A percentile compares a stretch with the other conserved stretches of the same genome.
These are phyloP conservation scores for Zaprionus africanus DNA, from an alignment of 1,140 invertebrate species.

Conservation along the genomic window DNA sequence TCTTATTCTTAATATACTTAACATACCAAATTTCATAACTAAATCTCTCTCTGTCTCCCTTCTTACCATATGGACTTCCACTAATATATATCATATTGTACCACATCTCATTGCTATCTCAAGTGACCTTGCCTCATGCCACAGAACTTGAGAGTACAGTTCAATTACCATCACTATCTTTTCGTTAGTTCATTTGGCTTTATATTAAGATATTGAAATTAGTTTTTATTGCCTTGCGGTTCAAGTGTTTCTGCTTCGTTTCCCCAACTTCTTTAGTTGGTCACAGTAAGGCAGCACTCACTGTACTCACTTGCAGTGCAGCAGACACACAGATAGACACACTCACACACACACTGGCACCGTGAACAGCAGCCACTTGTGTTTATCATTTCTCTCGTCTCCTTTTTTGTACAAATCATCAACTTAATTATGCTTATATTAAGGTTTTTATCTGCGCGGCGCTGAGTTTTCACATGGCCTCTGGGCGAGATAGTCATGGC, in stretches of 20 bases:
- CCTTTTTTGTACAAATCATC: slow-evolving; percentile 81
- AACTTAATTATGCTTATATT: slow-evolving; percentile 83
- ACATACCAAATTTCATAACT: not conserved
- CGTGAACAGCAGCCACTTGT: slow-evolving; percentile 49
- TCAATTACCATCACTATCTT: not conserved
- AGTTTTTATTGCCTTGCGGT: not conserved
- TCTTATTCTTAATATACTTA: not conserved
- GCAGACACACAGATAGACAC: slow-evolving; percentile 26
- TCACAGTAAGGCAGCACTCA: slow-evolving; percentile 18
- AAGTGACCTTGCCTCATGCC: not conserved
- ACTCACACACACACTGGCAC: slow-evolving; percentile 2
- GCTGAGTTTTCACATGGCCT: slow-evolving; percentile 73
- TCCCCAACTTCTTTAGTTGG: not conserved
- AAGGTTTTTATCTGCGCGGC: slow-evolving; percentile 76
- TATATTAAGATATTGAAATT: slow-evolving; percentile 12
- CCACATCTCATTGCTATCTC: not conserved
- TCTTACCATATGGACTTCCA: not conserved
- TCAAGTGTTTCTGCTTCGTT: not conserved
- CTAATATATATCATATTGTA: not conserved
- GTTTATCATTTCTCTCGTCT: slow-evolving; percentile 71
- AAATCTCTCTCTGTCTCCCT: not conserved
- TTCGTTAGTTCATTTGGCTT: not conserved
- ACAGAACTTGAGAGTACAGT: not conserved
- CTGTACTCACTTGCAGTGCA: slow-evolving; percentile 55
- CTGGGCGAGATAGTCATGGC: not conserved